Percentiles rank a stretch among this genome's conserved stretches.
Evolutionary conservation across 1,140 invertebrate genomes (phyloP).

Genomic region (Plodia interpunctella): DNA sequence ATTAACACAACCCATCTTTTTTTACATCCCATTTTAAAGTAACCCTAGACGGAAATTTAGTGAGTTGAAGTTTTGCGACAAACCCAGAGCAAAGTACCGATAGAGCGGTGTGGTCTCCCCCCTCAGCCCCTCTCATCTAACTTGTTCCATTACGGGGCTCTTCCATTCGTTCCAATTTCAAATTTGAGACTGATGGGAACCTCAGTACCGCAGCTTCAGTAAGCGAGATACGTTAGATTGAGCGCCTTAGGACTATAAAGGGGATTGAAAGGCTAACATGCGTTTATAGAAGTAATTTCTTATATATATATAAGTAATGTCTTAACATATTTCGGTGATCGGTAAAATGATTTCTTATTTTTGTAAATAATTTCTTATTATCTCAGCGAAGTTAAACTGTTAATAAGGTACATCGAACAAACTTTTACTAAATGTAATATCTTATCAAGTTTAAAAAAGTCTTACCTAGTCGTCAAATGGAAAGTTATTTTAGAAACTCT

Average conservation of each 20-base stretch:
- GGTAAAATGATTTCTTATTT: no score
- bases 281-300: not conserved
- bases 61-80: constrained; percentile 49
- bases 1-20: constrained; percentile 24
- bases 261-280: constrained; percentile 11
- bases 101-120: constrained; percentile 25
- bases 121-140: constrained; percentile 63
- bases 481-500: no score
- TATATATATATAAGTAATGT: not conserved
- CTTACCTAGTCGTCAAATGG: no score
- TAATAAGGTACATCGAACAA: no score
- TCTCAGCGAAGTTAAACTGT: no score
- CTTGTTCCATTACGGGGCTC: constrained; percentile 68
- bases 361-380: no score
- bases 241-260: constrained; percentile 17
- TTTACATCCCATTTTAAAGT: constrained; percentile 49
- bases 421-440: no score
- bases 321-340: no score
- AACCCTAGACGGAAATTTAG: constrained; percentile 43
- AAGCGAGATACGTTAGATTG: constrained; percentile 14
- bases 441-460: no score
- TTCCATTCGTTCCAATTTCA: constrained; percentile 74
- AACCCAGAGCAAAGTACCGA: constrained; percentile 27
- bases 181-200: constrained; percentile 71
- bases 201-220: constrained; percentile 52